phyloP scores from a whole-genome alignment of 2,113 vertebrate genomes.

The Gymnocephalus cernua region DNA sequence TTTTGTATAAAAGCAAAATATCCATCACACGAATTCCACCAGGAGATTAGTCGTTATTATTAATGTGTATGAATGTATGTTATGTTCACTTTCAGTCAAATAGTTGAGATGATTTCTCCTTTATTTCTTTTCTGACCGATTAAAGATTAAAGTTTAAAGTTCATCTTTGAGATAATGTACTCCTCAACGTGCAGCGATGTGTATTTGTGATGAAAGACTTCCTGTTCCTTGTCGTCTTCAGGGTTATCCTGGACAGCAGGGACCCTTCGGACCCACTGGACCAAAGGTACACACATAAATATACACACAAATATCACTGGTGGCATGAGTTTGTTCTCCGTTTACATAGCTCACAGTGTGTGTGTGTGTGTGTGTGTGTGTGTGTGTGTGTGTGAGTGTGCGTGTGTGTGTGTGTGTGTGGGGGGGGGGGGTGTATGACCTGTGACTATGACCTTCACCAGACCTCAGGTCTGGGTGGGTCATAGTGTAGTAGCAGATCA shows the following conservation, averaged over 20 bases:
- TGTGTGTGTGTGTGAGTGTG: neutral
- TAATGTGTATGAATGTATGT: too few species aligned
- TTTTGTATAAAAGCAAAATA: neutral
- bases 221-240: constrained; percentile 50
- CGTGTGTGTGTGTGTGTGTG: neutral
- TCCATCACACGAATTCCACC: neutral
- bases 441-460: too few species aligned
- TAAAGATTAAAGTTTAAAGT: too few species aligned
- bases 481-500: too few species aligned
- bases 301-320: neutral
- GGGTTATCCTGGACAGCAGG: constrained; percentile 78
- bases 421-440: too few species aligned
- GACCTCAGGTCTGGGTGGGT: too few species aligned
- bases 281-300: constrained; percentile 70
- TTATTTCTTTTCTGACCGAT: neutral
- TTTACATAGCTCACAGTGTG: too few species aligned
- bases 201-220: neutral
- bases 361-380: neutral
- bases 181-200: neutral
- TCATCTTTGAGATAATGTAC: neutral
- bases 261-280: constrained; percentile 63
- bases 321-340: neutral
- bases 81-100: neutral
- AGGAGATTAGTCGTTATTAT: neutral
- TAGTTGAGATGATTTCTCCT: neutral